Conservation (phyloP, 2,888 invertebrate genomes). For the Hecatera dysodea region DNA sequence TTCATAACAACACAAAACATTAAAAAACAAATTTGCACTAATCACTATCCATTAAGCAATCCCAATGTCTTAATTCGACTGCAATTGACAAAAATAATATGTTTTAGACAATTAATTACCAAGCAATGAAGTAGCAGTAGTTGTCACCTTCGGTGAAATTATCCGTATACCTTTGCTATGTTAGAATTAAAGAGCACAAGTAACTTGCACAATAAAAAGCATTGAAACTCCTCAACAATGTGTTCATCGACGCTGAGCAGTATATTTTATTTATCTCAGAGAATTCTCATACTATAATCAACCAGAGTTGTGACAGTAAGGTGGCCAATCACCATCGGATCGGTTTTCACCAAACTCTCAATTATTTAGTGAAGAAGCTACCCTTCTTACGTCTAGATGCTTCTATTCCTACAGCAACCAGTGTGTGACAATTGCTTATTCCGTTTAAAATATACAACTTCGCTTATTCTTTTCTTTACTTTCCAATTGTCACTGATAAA, state of each 20-base stretch:
- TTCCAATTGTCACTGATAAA: conserved; percentile 52
- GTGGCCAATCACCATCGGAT: conserved; percentile 38
- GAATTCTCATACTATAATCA: conserved; percentile 44
- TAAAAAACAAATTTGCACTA: conserved; percentile 75
- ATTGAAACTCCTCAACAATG: conserved; percentile 70
- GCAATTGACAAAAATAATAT: conserved; percentile 70
- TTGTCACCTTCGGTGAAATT: conserved; percentile 84
- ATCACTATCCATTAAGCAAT: conserved; percentile 74
- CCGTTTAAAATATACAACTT: conserved; percentile 61
- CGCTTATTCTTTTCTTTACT: conserved; percentile 49
- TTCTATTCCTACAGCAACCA: conserved; percentile 67
- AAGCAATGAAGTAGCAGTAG: conserved; percentile 77
- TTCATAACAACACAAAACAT: conserved; percentile 75
- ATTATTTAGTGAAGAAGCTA: conserved; percentile 73
- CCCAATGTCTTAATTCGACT: conserved; percentile 67
- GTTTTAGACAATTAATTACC: conserved; percentile 65
- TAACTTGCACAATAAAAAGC: conserved; percentile 76
- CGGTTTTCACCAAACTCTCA: conserved; percentile 44
- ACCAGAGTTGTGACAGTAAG: conserved; percentile 37
- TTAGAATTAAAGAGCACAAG: conserved; percentile 81
- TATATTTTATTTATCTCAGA: conserved; percentile 68
- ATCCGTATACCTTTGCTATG: conserved; percentile 87
- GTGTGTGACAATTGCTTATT: conserved; percentile 55
- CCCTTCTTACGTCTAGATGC: conserved; percentile 73
- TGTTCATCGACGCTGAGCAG: too few relatives aligned